phyloP scores from a whole-genome alignment of 2,797 vertebrate species.

The Anguilla obscura region DNA sequence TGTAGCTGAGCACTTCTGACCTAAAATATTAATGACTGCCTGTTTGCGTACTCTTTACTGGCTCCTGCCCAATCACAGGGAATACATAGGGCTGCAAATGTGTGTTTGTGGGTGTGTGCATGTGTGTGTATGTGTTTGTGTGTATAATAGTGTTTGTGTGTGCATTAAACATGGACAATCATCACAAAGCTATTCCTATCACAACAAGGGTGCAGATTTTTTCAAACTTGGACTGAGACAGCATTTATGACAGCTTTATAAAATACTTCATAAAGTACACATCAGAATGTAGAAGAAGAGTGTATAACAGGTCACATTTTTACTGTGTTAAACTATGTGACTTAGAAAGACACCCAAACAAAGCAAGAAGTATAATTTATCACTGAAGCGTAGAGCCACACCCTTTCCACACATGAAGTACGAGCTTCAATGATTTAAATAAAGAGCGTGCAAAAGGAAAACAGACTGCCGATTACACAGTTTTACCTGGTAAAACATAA shows the following conservation, averaged over 20 bases:
- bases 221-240: background rate
- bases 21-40: background rate
- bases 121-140: conserved; percentile 2
- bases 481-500: background rate
- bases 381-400: background rate
- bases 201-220: background rate
- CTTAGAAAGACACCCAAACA: background rate
- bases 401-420: background rate
- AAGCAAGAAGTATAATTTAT: background rate
- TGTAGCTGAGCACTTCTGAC: background rate
- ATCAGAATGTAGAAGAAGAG: too few species aligned
- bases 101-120: background rate
- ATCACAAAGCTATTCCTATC: background rate
- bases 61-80: background rate
- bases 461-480: background rate
- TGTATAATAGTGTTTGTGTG: background rate
- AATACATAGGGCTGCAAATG: background rate
- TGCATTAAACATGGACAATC: background rate
- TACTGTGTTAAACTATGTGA: background rate
- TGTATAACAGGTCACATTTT: background rate
- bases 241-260: background rate
- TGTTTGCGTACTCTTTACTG: background rate
- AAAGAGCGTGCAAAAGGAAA: background rate
- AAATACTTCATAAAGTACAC: background rate
- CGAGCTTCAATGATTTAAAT: background rate